Evolutionary conservation across 2,888 invertebrate genomes (phyloP), one percentile per base, ranked within the genome.

Genomic region (Lithosia quadra): DNA sequence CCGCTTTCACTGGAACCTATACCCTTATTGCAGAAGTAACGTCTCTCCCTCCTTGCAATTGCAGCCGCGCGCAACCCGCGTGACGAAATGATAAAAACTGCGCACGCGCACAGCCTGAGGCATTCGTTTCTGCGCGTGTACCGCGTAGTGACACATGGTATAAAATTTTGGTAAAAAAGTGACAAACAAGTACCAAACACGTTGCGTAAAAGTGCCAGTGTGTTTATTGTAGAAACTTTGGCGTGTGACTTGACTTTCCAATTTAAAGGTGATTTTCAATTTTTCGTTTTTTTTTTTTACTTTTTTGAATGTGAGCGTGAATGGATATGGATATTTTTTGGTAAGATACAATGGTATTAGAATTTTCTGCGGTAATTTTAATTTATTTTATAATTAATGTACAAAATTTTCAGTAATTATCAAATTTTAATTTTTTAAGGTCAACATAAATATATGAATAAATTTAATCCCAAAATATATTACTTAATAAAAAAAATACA

Each of bases 11-110:
- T 66, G 5, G 7, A 57, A 73, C 78, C 74, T 28, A 33, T 2
- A 59, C 80, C 72, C 61, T 8, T 61, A 49, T 57, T 69, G 58
- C 69, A 71, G 49, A 63, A 65, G 33, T 58, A 61, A 33, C 15
- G 63, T 18, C 59, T 65, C 65, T 72, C 62, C 70, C 70, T 66
- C 72, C 65, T 68, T 34, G 64, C 43, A 68, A 66, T 63, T 77
- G 72, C 79, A 82, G 78, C 76, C 85, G 86, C 84, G 88, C 68
- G 86, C 91, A 92, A 69, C 68, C 77, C 88, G 91, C 94, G 93
- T 92, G 91, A 94, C 93, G 93, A 92, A 93, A 93, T 94, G 80
- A 94, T 95, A 95, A 91, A 95, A 94, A 89, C 88, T 83, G 86
- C 86, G 80, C 80, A 73, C 85, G 74, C 79, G 77, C 82, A 77